phyloP scores from a whole-genome alignment of 1,140 invertebrate genomes.

The Hylaeus volcanicus region DNA sequence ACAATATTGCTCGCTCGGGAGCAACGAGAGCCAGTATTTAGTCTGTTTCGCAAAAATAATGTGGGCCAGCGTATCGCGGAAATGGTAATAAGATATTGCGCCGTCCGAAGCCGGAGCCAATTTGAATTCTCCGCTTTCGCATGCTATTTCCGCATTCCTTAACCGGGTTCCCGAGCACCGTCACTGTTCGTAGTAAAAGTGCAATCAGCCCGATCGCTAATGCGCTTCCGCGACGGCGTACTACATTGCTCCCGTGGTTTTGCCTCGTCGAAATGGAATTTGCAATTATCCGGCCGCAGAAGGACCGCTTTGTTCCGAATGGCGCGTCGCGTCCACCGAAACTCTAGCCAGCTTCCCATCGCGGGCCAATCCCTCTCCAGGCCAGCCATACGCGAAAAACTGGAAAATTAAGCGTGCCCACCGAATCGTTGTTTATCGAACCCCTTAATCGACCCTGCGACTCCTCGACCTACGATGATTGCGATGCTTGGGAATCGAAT shows the following conservation, averaged over 20 bases:
- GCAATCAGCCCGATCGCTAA: conserved; percentile 63
- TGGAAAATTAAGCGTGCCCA: not conserved
- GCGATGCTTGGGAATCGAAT: no score
- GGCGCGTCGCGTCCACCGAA: conserved; percentile 37
- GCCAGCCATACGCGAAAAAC: conserved; percentile 4
- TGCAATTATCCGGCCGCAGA: conserved; percentile 60
- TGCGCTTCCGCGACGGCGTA: conserved; percentile 51
- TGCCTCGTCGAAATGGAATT: conserved; percentile 64
- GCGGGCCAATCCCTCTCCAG: not conserved
- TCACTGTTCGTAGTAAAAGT: conserved; percentile 43
- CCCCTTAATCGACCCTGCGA: no score
- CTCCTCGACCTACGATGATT: no score
- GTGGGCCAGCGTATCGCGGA: not conserved
- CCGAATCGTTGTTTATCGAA: conserved; percentile 5
- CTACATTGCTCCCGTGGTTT: conserved; percentile 40
- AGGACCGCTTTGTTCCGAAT: conserved; percentile 35
- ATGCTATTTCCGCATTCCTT: conserved; percentile 43
- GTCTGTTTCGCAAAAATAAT: not conserved
- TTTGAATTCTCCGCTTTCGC: conserved; percentile 33
- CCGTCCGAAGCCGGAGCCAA: not conserved
- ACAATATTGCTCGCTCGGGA: no score
- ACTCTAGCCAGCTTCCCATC: not conserved
- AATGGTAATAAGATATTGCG: conserved; percentile 32
- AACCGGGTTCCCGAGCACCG: conserved; percentile 29
- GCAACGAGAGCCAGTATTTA: not conserved